Percentiles rank a stretch among this genome's conserved stretches.
Evolutionary conservation across 37 sponge, comb jelly and placozoan genomes (phyloP).

Genomic region (Spongilla lacustris): DNA sequence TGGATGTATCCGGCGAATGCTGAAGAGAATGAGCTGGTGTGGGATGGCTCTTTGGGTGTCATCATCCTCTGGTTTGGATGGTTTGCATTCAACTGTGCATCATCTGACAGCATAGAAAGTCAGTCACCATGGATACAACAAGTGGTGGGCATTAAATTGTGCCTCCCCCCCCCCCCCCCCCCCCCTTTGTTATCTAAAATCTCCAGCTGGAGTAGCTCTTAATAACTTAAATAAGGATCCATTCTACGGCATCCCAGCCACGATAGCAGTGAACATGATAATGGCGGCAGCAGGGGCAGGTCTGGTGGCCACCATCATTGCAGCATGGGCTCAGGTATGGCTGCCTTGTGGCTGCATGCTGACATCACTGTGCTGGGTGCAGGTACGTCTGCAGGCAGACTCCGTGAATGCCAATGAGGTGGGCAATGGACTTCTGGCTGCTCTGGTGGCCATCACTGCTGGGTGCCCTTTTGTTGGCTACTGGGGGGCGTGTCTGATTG

Average conservation of each 20-base stretch:
- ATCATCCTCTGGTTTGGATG: conserved; percentile 92
- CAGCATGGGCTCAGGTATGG: conserved; percentile 81
- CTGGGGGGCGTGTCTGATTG: conserved; percentile 77
- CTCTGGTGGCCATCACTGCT: conserved; percentile 91
- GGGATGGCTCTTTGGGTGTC: conserved; percentile 88
- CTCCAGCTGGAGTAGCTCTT: no score
- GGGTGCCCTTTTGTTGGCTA: conserved; percentile 85
- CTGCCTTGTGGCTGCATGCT: no score
- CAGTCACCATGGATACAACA: not conserved
- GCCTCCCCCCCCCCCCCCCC: no score
- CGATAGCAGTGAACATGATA: conserved; percentile 94
- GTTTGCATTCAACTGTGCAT: conserved; percentile 97
- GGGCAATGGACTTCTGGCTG: conserved; percentile 88
- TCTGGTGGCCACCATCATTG: conserved; percentile 70
- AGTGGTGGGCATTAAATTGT: no score
- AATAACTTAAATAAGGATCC: not conserved
- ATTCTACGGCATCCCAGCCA: conserved; percentile 67
- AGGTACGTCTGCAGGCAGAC: conserved; percentile 65
- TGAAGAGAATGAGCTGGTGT: conserved; percentile 70
- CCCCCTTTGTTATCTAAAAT: no score
- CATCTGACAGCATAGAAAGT: conserved; percentile 86
- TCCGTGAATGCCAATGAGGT: conserved; percentile 92
- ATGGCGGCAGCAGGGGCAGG: conserved; percentile 80
- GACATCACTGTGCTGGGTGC: not conserved
- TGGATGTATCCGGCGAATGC: conserved; percentile 87